These are phyloP conservation scores for Sarcoramphus papa DNA, from an alignment of 2,797 vertebrate genomes.

Conservation along the genomic window DNA sequence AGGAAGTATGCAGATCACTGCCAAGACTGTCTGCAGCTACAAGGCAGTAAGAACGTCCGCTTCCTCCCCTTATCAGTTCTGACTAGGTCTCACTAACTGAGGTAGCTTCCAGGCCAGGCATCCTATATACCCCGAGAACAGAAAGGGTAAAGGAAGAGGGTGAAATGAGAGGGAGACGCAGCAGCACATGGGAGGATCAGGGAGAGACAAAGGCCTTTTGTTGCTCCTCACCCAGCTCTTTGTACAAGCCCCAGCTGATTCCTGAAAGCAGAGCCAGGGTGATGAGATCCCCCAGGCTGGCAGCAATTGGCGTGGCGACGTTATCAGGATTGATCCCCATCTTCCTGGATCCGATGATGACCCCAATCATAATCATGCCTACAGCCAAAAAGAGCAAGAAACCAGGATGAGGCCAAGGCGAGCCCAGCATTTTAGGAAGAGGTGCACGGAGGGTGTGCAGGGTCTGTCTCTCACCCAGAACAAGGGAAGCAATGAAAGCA, in stretches of 20 bases:
- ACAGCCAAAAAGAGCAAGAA: not conserved
- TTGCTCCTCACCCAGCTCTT: slow-evolving; percentile 83
- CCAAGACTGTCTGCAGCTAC: not conserved
- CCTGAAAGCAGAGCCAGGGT: slow-evolving; percentile 94
- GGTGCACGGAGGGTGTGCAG: not conserved
- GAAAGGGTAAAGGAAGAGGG: not conserved
- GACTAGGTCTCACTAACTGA: not conserved
- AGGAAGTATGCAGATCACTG: not conserved
- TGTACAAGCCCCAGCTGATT: slow-evolving; percentile 93
- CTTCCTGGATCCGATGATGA: slow-evolving; percentile 92
- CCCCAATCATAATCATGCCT: slow-evolving; percentile 98
- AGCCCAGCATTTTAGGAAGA: not conserved
- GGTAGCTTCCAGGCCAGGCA: not conserved
- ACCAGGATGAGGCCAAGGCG: not conserved
- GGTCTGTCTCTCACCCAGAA: slow-evolving; percentile 81
- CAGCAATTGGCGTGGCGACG: slow-evolving; percentile 95
- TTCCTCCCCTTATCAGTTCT: not conserved
- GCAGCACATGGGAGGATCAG: not conserved
- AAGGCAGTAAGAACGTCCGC: not conserved
- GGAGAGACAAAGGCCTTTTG: not conserved
- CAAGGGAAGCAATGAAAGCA: slow-evolving; percentile 93
- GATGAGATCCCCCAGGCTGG: slow-evolving; percentile 95
- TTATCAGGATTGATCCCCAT: slow-evolving; percentile 98
- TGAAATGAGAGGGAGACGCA: not conserved
- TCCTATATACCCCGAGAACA: not conserved